Conservation (phyloP, 2,797 vertebrate genomes). For the Botia kubotai region DNA sequence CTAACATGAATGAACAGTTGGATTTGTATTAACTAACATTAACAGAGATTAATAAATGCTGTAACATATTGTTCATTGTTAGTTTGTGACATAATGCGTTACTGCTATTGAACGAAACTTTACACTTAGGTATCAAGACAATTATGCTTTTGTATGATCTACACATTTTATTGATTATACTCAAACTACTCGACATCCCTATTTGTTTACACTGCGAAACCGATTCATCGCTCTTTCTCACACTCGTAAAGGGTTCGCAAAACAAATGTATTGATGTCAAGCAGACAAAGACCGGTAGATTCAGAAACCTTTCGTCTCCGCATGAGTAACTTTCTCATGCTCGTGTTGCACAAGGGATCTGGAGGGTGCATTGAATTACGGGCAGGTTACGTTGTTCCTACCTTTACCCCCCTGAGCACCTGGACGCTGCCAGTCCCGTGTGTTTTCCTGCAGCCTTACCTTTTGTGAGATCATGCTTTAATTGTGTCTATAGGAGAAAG, state of each 20-base stretch:
- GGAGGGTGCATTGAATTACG: slow-evolving; percentile 76
- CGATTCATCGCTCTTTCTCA: slow-evolving; percentile 67
- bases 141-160: neutral
- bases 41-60: too few species aligned
- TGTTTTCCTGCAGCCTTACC: slow-evolving; percentile 77
- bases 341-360: slow-evolving; percentile 84
- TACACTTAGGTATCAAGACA: too few species aligned
- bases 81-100: too few species aligned
- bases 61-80: too few species aligned
- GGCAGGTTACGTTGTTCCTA: slow-evolving; percentile 65
- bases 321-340: slow-evolving; percentile 93
- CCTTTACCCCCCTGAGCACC: slow-evolving; percentile 75
- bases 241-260: slow-evolving; percentile 69
- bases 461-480: slow-evolving; percentile 68
- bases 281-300: slow-evolving; percentile 67
- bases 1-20: too few species aligned
- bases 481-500: slow-evolving; percentile 31
- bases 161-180: neutral
- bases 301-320: slow-evolving; percentile 72
- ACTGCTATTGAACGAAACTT: too few species aligned
- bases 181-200: slow-evolving; percentile 35
- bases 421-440: slow-evolving; percentile 81
- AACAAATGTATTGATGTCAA: slow-evolving; percentile 73
- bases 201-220: slow-evolving; percentile 69
- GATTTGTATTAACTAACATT: too few species aligned